These are phyloP conservation scores for Argentina silus DNA, from an alignment of 2,797 vertebrate species.

Conservation along the genomic window DNA sequence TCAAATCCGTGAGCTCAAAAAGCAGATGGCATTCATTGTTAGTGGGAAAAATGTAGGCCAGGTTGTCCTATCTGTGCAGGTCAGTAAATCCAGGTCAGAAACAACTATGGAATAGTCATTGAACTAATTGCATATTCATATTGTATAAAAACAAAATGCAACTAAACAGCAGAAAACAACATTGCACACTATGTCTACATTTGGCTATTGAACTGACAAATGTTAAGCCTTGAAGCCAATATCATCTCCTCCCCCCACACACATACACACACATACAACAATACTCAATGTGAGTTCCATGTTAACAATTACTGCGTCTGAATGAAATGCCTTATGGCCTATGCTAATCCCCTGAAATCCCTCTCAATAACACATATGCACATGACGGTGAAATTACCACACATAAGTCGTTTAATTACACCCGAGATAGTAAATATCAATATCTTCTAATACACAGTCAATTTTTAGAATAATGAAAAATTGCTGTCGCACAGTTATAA, in stretches of 20 bases:
- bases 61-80: not conserved
- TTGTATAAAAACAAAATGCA: no score
- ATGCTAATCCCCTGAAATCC: conserved; percentile 61
- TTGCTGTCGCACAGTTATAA: not conserved
- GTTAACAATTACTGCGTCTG: conserved; percentile 58
- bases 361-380: conserved; percentile 1
- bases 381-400: conserved; percentile 41
- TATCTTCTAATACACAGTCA: not conserved
- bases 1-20: no score
- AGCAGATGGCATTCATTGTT: not conserved
- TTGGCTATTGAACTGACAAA: no score
- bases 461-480: not conserved
- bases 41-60: not conserved
- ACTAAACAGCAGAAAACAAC: no score
- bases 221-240: no score
- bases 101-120: not conserved
- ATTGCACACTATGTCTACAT: no score
- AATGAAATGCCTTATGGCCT: conserved; percentile 43
- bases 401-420: conserved; percentile 20
- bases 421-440: not conserved
- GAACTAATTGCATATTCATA: no score
- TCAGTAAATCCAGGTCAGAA: not conserved
- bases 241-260: no score
- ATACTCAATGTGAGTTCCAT: conserved; percentile 50
- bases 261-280: conserved; percentile 44